Percentiles rank a stretch among this genome's conserved stretches.
phyloP scores from a whole-genome alignment of 2,888 invertebrate genomes.

The Dryadula phaetusa region DNA sequence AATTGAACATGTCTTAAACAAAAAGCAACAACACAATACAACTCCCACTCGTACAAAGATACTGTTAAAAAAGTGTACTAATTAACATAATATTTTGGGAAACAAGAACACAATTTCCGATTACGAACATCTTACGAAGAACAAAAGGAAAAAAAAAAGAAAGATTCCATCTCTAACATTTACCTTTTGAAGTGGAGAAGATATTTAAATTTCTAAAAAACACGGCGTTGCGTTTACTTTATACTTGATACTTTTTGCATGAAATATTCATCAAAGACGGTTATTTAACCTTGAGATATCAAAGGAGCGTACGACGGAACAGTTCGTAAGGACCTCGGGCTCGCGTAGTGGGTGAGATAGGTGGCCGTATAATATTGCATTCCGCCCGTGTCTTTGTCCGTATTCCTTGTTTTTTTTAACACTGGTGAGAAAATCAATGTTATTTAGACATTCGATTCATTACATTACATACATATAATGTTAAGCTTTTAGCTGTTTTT shows the following conservation, averaged over 20 bases:
- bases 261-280: slow-evolving; percentile 27
- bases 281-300: slow-evolving; percentile 22
- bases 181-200: slow-evolving; percentile 20
- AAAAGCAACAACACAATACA: not conserved
- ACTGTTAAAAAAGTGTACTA: not conserved
- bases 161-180: slow-evolving; percentile 13
- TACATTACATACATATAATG: too few relatives aligned
- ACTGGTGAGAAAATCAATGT: too few relatives aligned
- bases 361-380: not conserved
- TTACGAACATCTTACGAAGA: slow-evolving; percentile 10
- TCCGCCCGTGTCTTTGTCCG: not conserved
- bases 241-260: slow-evolving; percentile 23
- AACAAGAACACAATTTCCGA: slow-evolving; percentile 13
- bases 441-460: too few relatives aligned
- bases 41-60: not conserved
- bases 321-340: slow-evolving; percentile 1
- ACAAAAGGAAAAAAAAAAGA: slow-evolving; percentile 10
- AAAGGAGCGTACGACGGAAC: slow-evolving; percentile 6
- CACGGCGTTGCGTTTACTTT: too few relatives aligned
- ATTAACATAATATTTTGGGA: slow-evolving; percentile 15
- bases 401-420: too few relatives aligned
- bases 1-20: not conserved
- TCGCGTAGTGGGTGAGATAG: not conserved
- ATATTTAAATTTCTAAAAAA: slow-evolving; percentile 18
- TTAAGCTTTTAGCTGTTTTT: too few relatives aligned